These are phyloP conservation scores for Chamaetylas fuelleborni DNA, from an alignment of 2,113 vertebrate species.

Conservation along the genomic window DNA sequence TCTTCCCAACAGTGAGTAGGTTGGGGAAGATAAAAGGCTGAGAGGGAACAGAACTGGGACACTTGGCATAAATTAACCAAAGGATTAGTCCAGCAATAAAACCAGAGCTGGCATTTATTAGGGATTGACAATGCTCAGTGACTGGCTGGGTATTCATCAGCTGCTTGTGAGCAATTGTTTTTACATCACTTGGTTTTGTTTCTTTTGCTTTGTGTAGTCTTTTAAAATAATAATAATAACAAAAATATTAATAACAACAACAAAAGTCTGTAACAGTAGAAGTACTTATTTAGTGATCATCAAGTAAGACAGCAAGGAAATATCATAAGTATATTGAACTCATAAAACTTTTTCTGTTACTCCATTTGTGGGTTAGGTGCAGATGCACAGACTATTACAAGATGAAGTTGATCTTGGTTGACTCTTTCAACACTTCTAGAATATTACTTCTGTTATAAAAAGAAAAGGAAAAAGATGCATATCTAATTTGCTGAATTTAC, in stretches of 20 bases:
- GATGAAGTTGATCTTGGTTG: not conserved
- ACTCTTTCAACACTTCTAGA: not conserved
- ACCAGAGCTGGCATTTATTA: fast-evolving
- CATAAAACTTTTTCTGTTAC: not conserved
- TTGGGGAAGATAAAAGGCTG: not conserved
- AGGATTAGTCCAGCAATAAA: not conserved
- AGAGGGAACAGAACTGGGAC: not conserved
- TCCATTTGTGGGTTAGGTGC: not conserved
- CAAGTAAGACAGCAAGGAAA: not conserved
- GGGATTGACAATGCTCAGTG: not conserved
- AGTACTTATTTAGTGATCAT: not conserved
- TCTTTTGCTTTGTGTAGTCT: not conserved
- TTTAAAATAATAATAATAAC: not conserved
- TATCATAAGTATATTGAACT: not conserved
- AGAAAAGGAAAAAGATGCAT: not conserved
- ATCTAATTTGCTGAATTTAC: not conserved
- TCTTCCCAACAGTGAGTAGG: not conserved
- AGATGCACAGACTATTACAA: not conserved
- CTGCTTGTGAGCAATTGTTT: not conserved
- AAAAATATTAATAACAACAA: not conserved
- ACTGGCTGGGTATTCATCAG: not conserved
- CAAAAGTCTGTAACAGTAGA: not conserved
- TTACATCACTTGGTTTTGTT: not conserved
- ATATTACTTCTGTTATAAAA: not conserved
- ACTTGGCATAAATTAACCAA: not conserved